Percentiles rank a stretch among this genome's conserved stretches.
Conservation (phyloP, 2,113 vertebrate species). For the Antechinus stuartii region DNA sequence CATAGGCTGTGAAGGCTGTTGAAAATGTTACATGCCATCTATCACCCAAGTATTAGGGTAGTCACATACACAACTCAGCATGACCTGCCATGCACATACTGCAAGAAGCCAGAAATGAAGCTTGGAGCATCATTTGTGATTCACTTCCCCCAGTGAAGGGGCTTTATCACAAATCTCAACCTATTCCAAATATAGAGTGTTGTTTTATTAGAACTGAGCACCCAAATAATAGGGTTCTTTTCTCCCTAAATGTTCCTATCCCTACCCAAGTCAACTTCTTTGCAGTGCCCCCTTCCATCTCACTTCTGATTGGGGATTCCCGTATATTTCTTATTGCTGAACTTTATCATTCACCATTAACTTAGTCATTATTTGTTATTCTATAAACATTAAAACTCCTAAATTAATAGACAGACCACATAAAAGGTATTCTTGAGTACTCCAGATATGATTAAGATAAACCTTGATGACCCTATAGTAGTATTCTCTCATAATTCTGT, state of each 20-base stretch:
- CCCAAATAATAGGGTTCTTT: neutral
- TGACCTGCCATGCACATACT: neutral
- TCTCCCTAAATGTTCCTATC: neutral
- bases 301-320: neutral
- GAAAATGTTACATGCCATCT: neutral
- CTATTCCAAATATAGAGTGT: too few relatives aligned
- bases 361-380: neutral
- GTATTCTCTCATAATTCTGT: neutral
- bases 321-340: neutral
- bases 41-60: neutral
- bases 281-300: neutral
- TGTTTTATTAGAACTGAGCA: too few relatives aligned
- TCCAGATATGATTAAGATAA: neutral
- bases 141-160: too few relatives aligned
- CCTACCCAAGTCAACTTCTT: neutral
- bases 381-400: neutral
- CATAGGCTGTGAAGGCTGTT: neutral
- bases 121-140: neutral
- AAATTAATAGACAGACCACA: neutral
- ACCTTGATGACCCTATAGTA: neutral
- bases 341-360: neutral
- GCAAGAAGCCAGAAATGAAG: neutral
- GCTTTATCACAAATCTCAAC: too few relatives aligned
- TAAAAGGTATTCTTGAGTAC: neutral
- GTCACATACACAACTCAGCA: too few relatives aligned